These are phyloP conservation scores for Tenthredo amoena DNA, from an alignment of 2,888 invertebrate species.

Conservation along the genomic window DNA sequence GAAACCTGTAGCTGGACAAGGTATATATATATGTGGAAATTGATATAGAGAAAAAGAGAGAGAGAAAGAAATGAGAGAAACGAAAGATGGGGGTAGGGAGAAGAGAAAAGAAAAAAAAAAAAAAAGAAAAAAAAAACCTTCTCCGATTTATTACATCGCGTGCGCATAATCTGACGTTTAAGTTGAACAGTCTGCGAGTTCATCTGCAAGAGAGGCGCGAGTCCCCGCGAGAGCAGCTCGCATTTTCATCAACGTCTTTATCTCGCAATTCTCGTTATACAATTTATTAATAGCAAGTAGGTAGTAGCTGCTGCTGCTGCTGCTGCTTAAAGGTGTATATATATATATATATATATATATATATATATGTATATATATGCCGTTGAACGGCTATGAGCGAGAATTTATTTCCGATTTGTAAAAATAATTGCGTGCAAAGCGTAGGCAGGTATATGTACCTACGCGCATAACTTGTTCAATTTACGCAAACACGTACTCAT, in stretches of 20 bases:
- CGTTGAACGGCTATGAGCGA: background rate
- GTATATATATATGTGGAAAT: background rate
- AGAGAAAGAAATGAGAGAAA: background rate
- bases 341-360: background rate
- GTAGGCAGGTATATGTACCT: conserved; percentile 51
- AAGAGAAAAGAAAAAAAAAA: background rate
- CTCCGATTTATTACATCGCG: conserved; percentile 38
- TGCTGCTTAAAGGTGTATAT: background rate
- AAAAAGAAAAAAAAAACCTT: background rate
- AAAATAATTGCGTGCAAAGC: conserved; percentile 36
- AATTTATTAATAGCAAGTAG: conserved; percentile 44
- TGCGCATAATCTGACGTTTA: conserved; percentile 15
- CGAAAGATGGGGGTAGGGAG: background rate
- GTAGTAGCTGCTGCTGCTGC: background rate
- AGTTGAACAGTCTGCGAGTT: conserved; percentile 23
- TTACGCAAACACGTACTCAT: conserved; percentile 76
- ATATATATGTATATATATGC: background rate
- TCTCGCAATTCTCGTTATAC: conserved; percentile 19
- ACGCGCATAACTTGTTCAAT: conserved; percentile 71
- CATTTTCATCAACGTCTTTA: conserved; percentile 42
- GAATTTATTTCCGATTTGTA: conserved; percentile 24
- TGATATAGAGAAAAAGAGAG: background rate
- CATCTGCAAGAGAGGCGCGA: background rate
- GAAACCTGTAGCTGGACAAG: background rate
- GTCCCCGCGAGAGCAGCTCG: background rate